A percentile compares a stretch with the other conserved stretches of the same genome.
Conservation (phyloP, 2,113 vertebrate genomes). For the Colius striatus region DNA sequence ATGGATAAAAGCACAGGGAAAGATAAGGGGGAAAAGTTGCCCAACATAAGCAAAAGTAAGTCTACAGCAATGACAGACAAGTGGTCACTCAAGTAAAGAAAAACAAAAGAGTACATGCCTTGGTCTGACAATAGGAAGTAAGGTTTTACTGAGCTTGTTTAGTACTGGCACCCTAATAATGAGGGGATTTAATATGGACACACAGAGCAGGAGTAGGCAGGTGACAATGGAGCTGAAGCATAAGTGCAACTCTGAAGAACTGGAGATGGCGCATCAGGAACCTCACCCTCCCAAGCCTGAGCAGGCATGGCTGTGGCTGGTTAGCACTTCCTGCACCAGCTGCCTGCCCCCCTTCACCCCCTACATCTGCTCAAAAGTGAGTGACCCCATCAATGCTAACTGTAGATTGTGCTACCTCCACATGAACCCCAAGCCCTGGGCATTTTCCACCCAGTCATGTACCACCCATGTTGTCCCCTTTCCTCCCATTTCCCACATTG, state of each 20-base stretch:
- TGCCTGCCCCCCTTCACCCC: neutral
- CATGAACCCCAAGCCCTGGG: fast-evolving
- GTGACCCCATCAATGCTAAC: fast-evolving
- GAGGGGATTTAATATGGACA: fast-evolving
- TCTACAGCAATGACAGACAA: neutral
- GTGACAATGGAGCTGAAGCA: fast-evolving
- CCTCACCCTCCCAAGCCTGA: fast-evolving
- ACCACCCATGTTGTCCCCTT: neutral
- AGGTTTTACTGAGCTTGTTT: neutral
- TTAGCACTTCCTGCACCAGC: fast-evolving
- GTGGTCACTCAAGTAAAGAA: neutral
- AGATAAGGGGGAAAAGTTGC: neutral
- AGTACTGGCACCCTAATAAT: fast-evolving
- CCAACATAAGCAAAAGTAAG: neutral
- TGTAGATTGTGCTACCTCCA: neutral
- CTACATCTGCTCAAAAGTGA: neutral
- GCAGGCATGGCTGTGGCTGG: neutral
- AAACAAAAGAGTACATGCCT: neutral
- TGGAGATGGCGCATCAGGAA: fast-evolving
- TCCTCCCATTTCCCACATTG: neutral
- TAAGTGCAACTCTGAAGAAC: neutral
- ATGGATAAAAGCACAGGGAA: neutral
- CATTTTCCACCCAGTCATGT: fast-evolving
- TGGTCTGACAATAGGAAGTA: neutral
- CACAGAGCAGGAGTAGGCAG: fast-evolving